Base-by-base conservation (phyloP, 2,797 vertebrate genomes). In the Xenops minutus region DNA sequence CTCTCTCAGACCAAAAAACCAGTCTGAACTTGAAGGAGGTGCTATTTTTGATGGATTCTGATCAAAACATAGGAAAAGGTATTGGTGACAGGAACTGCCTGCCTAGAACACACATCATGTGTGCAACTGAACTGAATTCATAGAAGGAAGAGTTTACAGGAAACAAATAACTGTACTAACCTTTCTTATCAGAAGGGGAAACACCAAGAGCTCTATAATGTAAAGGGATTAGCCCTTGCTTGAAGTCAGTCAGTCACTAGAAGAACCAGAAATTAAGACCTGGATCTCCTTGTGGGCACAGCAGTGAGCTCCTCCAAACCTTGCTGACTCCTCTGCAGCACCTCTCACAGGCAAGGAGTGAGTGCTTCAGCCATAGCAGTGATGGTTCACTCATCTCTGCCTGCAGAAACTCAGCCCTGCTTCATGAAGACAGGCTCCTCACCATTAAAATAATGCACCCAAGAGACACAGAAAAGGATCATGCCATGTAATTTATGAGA, bases 371-470 rank as follows among this genome's bases (percentile, higher is more conserved):
- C 23, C 29, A 3, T 1, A 34, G 61, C 79, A 85, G 55, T 1
- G 55, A 71, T 1, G 1, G 44, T 39, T 93, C 63, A 21, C 59
- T 48, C 7, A 10, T 6, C 62, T 73, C 58, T 39, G 46, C 20
- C 73, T 41, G 79, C 37, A 51, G 41, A 78, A 80, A 63, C 2
- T 0, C 67, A 58, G 48, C 58, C 72, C 21, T 0, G 1, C 54
- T 36, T 30, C 3, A 0, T 12, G 59, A 39, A 62, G 49, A 43
- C 41, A 56, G 52, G 49, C 76, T 93, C 72, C 72, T 74, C 2
- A 12, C 72, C 56, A 13, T 59, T 79, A 18, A 62, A 94, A 58
- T n/a, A 83, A 74, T 14, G 52, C 75, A 78, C 68, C n/a, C 90
- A 29, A 37, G 89, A 74, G 87, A 94, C 56, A n/a, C 0, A 0